Conservation (phyloP, 2,888 invertebrate species). For the Cabera pusaria region DNA sequence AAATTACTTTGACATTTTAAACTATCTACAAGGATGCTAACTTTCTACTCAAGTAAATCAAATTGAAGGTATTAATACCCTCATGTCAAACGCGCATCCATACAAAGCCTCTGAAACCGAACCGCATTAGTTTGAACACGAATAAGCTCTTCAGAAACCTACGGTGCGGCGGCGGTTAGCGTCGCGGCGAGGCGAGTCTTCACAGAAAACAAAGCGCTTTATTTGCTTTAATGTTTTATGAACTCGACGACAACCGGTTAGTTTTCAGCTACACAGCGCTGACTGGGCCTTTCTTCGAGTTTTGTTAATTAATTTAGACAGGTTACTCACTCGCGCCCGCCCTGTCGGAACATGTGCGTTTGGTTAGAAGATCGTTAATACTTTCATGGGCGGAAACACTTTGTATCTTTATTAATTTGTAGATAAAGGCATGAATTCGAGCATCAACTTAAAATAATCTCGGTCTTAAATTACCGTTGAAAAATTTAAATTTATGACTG, state of each 20-base stretch:
- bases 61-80: slow-evolving; percentile 38
- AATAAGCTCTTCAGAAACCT: slow-evolving; percentile 72
- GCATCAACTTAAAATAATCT: slow-evolving; percentile 44
- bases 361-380: slow-evolving; percentile 51
- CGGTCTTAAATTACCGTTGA: slow-evolving; percentile 13
- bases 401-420: slow-evolving; percentile 62
- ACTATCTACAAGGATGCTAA: too few relatives aligned
- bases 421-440: slow-evolving; percentile 49
- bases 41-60: slow-evolving; percentile 6
- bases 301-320: slow-evolving; percentile 77
- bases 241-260: slow-evolving; percentile 37
- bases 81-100: slow-evolving; percentile 50
- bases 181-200: slow-evolving; percentile 35
- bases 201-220: slow-evolving; percentile 56
- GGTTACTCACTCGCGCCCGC: slow-evolving; percentile 65
- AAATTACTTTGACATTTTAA: too few relatives aligned
- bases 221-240: slow-evolving; percentile 48
- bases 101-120: slow-evolving; percentile 61
- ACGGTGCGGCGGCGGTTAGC: slow-evolving; percentile 45
- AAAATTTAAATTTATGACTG: background rate
- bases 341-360: slow-evolving; percentile 57
- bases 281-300: slow-evolving; percentile 49
- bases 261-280: slow-evolving; percentile 62
- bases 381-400: slow-evolving; percentile 63
- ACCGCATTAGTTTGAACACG: slow-evolving; percentile 72